Base-by-base conservation (phyloP, 2,113 vertebrate genomes). In the Agapornis roseicollis region DNA sequence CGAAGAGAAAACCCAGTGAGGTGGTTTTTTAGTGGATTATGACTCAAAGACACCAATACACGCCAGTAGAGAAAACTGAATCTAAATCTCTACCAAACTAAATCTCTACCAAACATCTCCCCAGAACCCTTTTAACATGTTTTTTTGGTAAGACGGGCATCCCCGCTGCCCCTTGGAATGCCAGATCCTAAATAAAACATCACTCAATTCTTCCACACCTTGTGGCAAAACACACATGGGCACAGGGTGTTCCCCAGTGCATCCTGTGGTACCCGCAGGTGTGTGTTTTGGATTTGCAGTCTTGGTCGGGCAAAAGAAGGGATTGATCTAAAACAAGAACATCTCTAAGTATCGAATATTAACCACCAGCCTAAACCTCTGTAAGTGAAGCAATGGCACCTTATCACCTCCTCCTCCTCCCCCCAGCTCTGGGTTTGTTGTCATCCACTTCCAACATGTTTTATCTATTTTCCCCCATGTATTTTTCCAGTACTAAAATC, bases 401-500 rank as follows among this genome's bases (percentile, higher is more conserved):
- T 92, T 96, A 95, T 95, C 88, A 8, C 90, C 88, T 80, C 71
- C 77, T 92, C 87, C 88, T 85, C 74, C 46, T 65, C 52, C 69
- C 82, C 66, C n/a, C 11, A 47, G 14, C 24, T 74, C 76, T 20
- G 3, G 1, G 25, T 92, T 61, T 85, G 66, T 88, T 92, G 79
- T 44, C 84, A 93, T 28, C 77, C 70, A 41, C 87, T 94, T 94
- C 65, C 78, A 93, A 86, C 73, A 82, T 84, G 93, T 96, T 98
- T 98, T 94, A 97, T 96, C 96, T 65, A 79, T 60, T 31, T 82
- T 15, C 5, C 5, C 52, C 44, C 10, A 70, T 84, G 89, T 97
- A 96, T 98, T 98, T 98, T 98, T 98, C 97, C 97, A 98, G 95
- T 29, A 76, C 80, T 91, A 77, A 97, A 63, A 1, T 33, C 71